Conservation (phyloP, 2,113 vertebrate genomes). For the Dascyllus trimaculatus region DNA sequence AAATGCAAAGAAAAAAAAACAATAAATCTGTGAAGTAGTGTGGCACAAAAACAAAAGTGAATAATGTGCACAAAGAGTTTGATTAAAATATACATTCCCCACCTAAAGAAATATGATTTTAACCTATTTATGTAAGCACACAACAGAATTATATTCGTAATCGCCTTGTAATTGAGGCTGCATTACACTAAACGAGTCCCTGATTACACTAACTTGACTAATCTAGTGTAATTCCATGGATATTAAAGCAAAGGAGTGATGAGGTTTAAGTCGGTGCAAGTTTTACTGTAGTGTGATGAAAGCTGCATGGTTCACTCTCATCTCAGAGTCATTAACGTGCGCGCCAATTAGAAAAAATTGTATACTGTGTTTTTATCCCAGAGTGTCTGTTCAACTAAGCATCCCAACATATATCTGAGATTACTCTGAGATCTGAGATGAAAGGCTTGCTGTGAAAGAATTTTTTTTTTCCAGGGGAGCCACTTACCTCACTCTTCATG, state of each 20-base stretch:
- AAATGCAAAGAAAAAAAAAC: slow-evolving; percentile 2
- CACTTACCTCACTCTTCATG: slow-evolving; percentile 26
- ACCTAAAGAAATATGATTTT: slow-evolving; percentile 2
- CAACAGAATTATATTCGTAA: background rate
- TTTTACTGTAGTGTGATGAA: slow-evolving; percentile 3
- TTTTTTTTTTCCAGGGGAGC: slow-evolving; percentile 13
- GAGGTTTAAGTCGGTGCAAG: background rate
- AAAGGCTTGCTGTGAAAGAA: slow-evolving; percentile 43
- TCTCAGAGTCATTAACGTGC: slow-evolving; percentile 16
- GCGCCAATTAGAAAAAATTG: slow-evolving; percentile 4
- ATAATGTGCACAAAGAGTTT: background rate
- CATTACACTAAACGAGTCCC: background rate
- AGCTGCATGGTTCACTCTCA: slow-evolving; percentile 10
- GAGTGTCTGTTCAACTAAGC: slow-evolving; percentile 18
- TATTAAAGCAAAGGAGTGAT: background rate
- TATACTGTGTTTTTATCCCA: slow-evolving; percentile 8
- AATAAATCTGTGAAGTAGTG: no score
- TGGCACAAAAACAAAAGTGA: background rate
- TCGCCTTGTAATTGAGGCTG: background rate
- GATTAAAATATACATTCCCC: slow-evolving; percentile 2
- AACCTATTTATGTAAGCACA: background rate
- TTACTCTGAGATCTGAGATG: slow-evolving; percentile 40
- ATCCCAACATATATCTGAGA: slow-evolving; percentile 23
- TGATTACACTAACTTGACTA: background rate
- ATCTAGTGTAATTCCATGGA: background rate